Evolutionary conservation across 2,888 invertebrate species (phyloP).

Genomic region (Pimpla rufipes): DNA sequence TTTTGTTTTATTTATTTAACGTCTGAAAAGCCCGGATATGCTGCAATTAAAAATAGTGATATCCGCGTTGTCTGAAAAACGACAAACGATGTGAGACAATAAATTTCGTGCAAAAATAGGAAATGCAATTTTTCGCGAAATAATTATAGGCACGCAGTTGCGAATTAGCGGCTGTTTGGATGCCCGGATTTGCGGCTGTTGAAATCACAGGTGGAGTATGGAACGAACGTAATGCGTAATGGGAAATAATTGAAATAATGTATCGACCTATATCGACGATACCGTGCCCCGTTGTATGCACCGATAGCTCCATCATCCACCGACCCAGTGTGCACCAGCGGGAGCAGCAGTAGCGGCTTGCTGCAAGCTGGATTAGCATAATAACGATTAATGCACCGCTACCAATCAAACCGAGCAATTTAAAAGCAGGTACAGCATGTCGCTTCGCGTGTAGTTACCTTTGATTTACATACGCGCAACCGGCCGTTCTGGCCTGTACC

Average conservation of each 20-base stretch:
- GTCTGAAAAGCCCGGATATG: not conserved
- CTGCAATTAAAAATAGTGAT: not conserved
- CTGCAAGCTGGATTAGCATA: slow-evolving; percentile 70
- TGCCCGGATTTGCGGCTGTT: slow-evolving; percentile 3
- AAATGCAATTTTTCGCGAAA: not conserved
- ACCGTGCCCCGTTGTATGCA: slow-evolving; percentile 49
- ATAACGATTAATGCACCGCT: slow-evolving; percentile 75
- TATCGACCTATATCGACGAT: slow-evolving; percentile 69
- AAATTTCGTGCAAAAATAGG: not conserved
- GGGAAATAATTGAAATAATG: slow-evolving; percentile 66
- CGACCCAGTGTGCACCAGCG: slow-evolving; percentile 60
- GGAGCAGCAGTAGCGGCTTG: slow-evolving; percentile 57
- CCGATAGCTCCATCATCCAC: slow-evolving; percentile 69
- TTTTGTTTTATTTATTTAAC: not conserved
- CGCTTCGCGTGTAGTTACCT: slow-evolving; percentile 82
- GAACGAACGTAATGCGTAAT: slow-evolving; percentile 63
- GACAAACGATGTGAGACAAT: not conserved
- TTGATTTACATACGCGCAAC: slow-evolving; percentile 83
- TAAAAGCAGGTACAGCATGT: slow-evolving; percentile 80
- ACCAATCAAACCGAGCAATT: slow-evolving; percentile 83
- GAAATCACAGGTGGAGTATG: slow-evolving; percentile 37
- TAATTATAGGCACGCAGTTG: not conserved
- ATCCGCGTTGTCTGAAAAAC: no score
- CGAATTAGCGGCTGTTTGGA: not conserved
- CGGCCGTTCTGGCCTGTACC: slow-evolving; percentile 61